Evolutionary conservation across 1,140 invertebrate species (phyloP).

Genomic region (Drosophila sucinea): DNA sequence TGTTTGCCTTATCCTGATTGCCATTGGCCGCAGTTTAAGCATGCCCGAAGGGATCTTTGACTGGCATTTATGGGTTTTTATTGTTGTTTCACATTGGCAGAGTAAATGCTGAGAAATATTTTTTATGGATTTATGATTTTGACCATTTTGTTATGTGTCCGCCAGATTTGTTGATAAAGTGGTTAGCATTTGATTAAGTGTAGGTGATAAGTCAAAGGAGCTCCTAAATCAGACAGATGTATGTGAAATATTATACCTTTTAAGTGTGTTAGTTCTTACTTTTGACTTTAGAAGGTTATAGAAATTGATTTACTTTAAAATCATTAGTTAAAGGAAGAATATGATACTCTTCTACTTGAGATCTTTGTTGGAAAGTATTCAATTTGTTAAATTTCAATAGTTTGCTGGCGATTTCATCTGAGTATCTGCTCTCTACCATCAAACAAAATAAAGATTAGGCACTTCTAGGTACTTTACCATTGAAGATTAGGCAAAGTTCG

Average conservation of each 20-base stretch:
- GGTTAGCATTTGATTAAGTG: background rate
- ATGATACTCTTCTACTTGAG: too few species aligned
- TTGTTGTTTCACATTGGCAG: background rate
- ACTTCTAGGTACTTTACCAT: background rate
- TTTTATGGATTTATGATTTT: constrained; percentile 7
- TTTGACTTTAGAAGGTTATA: too few species aligned
- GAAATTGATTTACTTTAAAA: too few species aligned
- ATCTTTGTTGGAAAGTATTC: too few species aligned
- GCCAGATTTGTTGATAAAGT: background rate
- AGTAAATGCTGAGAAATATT: background rate
- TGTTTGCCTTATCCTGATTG: constrained; percentile 17
- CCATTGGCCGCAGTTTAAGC: constrained; percentile 8
- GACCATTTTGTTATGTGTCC: background rate
- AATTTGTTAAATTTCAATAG: too few species aligned
- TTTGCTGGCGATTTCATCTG: too few species aligned
- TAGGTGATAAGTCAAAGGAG: background rate
- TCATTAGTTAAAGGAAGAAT: too few species aligned
- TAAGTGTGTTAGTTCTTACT: too few species aligned
- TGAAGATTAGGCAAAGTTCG: background rate
- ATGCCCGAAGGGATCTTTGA: constrained; percentile 1
- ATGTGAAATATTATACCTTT: too few species aligned
- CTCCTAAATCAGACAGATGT: background rate
- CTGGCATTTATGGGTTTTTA: constrained; percentile 19
- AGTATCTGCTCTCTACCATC: too few species aligned
- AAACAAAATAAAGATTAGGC: background rate